Conservation (phyloP, 2,113 vertebrate species). For the Malurus elegans region DNA sequence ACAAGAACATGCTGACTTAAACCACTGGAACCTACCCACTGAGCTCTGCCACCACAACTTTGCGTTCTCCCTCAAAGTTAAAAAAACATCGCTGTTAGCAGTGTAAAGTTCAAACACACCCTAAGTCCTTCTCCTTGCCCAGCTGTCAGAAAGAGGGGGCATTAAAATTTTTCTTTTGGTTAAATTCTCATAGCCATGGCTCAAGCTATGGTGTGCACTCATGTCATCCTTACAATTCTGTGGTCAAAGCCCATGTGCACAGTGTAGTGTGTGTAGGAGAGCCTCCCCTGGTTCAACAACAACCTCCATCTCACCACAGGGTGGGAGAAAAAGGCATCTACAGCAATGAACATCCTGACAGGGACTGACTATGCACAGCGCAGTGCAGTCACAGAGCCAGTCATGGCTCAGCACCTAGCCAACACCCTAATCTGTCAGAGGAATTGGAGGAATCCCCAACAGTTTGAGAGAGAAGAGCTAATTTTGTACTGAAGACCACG, state of each 20-base stretch:
- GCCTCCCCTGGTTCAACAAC: background rate
- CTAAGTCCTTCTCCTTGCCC: background rate
- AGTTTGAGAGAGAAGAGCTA: background rate
- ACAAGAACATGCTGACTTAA: constrained; percentile 57
- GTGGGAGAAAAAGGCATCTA: background rate
- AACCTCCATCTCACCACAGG: background rate
- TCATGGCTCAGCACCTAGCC: background rate
- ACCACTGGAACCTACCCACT: constrained; percentile 28
- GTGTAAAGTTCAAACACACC: background rate
- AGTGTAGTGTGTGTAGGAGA: rapidly evolving
- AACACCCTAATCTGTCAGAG: background rate
- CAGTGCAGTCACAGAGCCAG: background rate
- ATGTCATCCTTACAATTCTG: background rate
- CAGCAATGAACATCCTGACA: background rate
- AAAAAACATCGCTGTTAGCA: background rate
- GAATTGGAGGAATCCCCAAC: background rate
- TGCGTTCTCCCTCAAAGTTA: background rate
- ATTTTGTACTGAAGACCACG: background rate
- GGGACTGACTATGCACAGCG: background rate
- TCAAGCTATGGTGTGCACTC: rapidly evolving
- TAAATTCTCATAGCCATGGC: background rate
- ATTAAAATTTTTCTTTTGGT: background rate
- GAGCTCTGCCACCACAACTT: background rate
- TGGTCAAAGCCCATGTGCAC: background rate
- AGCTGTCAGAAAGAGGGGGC: background rate